phyloP scores from a whole-genome alignment of 2,797 vertebrate species.

The Danio choprae region DNA sequence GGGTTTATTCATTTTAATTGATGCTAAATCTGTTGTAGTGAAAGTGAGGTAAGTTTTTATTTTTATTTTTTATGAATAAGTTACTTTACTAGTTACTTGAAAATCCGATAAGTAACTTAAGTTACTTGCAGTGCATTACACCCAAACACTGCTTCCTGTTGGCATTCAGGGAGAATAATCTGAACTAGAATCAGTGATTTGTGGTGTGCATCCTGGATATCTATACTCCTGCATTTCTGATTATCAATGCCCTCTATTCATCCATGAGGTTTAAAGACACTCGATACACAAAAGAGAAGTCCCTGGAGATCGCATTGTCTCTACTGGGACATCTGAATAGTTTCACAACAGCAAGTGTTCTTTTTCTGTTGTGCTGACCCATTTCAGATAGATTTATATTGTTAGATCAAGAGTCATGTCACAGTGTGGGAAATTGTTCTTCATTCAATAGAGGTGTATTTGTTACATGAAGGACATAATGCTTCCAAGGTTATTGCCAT shows the following conservation, averaged over 20 bases:
- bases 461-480: slow-evolving; percentile 34
- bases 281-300: slow-evolving; percentile 24
- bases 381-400: slow-evolving; percentile 2
- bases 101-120: too few relatives aligned
- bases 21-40: too few relatives aligned
- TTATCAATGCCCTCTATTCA: slow-evolving; percentile 12
- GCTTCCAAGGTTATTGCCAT: background rate
- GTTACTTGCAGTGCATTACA: too few relatives aligned
- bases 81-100: too few relatives aligned
- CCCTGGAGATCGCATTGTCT: slow-evolving; percentile 18
- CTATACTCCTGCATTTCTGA: slow-evolving; percentile 1
- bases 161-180: background rate
- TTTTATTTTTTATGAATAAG: too few relatives aligned
- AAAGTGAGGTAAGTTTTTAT: too few relatives aligned
- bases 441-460: slow-evolving; percentile 13
- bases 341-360: slow-evolving; percentile 15
- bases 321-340: slow-evolving; percentile 12
- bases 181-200: slow-evolving; percentile 4
- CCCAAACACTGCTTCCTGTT: background rate
- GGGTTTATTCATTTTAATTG: too few relatives aligned
- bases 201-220: slow-evolving; percentile 2
- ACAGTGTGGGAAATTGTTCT: slow-evolving; percentile 33
- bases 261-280: slow-evolving; percentile 1
- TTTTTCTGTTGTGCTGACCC: slow-evolving; percentile 24
- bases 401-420: slow-evolving; percentile 25